Evolutionary conservation across 2,888 invertebrate species (phyloP).

Genomic region (Catocala nupta): DNA sequence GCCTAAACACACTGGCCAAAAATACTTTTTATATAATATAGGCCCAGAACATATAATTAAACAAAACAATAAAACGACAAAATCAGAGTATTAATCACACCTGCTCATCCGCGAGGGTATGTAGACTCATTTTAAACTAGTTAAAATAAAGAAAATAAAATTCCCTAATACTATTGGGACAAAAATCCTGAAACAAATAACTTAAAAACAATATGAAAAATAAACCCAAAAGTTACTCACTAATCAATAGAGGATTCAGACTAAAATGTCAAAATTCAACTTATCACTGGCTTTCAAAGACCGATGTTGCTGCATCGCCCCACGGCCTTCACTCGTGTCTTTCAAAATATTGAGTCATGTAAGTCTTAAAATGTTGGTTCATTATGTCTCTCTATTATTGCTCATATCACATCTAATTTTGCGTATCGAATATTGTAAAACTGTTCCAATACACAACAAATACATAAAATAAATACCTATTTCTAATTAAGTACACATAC

Average conservation of each 20-base stretch:
- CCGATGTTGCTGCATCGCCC: slow-evolving; percentile 47
- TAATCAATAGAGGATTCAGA: slow-evolving; percentile 86
- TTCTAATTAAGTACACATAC: slow-evolving; percentile 84
- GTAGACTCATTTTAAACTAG: slow-evolving; percentile 81
- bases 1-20: slow-evolving; percentile 85
- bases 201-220: slow-evolving; percentile 87
- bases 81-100: slow-evolving; percentile 85
- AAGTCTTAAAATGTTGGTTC: slow-evolving; percentile 73
- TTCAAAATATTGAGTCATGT: slow-evolving; percentile 68
- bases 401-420: slow-evolving; percentile 84
- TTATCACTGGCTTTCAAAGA: slow-evolving; percentile 70
- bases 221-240: slow-evolving; percentile 86
- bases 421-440: slow-evolving; percentile 76
- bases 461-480: slow-evolving; percentile 81
- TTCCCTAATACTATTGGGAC: slow-evolving; percentile 87
- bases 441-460: slow-evolving; percentile 79
- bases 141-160: slow-evolving; percentile 86
- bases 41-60: slow-evolving; percentile 84
- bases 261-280: slow-evolving; percentile 77
- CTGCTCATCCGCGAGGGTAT: slow-evolving; percentile 79
- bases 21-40: slow-evolving; percentile 86
- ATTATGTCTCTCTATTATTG: slow-evolving; percentile 83
- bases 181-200: slow-evolving; percentile 87
- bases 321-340: slow-evolving; percentile 62
- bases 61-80: slow-evolving; percentile 84